phyloP scores from a whole-genome alignment of 2,113 vertebrate genomes.

The Thunnus thynnus region DNA sequence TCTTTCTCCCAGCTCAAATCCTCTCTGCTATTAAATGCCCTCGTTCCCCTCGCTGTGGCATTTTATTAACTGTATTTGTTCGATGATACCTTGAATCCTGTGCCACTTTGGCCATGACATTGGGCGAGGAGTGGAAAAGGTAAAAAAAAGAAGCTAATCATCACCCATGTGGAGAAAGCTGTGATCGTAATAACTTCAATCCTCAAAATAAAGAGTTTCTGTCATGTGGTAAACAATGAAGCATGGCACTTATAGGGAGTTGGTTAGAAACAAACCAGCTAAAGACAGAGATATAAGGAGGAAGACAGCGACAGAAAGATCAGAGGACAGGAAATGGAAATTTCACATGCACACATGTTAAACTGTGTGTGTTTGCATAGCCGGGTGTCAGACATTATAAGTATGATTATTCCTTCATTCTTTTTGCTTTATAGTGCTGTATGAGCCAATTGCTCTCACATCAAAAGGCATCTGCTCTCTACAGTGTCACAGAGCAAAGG shows the following conservation, averaged over 20 bases:
- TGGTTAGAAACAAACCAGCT: slow-evolving; percentile 7
- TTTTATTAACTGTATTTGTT: slow-evolving; percentile 72
- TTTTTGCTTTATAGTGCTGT: slow-evolving; percentile 14
- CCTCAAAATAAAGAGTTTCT: slow-evolving; percentile 43
- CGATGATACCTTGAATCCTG: slow-evolving; percentile 53
- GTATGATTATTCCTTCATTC: slow-evolving; percentile 45
- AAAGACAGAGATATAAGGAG: neutral
- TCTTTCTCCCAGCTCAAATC: slow-evolving; percentile 62
- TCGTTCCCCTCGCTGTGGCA: slow-evolving; percentile 17
- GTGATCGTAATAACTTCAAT: slow-evolving; percentile 39
- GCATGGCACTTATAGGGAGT: neutral
- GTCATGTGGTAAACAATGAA: slow-evolving; percentile 45
- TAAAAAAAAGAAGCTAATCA: slow-evolving; percentile 13
- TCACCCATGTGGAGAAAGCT: slow-evolving; percentile 26
- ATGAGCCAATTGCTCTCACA: slow-evolving; percentile 60
- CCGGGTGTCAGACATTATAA: slow-evolving; percentile 40
- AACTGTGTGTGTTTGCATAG: slow-evolving; percentile 49
- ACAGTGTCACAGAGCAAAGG: slow-evolving; percentile 41
- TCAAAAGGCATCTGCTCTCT: slow-evolving; percentile 62
- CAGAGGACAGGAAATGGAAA: slow-evolving; percentile 29
- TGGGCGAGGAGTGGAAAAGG: slow-evolving; percentile 6
- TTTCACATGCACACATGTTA: slow-evolving; percentile 41
- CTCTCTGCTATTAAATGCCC: slow-evolving; percentile 50
- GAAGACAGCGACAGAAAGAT: slow-evolving; percentile 17
- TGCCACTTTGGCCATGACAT: slow-evolving; percentile 43